phyloP scores from a whole-genome alignment of 2,797 vertebrate genomes.

The Philypnodon macrostomus region DNA sequence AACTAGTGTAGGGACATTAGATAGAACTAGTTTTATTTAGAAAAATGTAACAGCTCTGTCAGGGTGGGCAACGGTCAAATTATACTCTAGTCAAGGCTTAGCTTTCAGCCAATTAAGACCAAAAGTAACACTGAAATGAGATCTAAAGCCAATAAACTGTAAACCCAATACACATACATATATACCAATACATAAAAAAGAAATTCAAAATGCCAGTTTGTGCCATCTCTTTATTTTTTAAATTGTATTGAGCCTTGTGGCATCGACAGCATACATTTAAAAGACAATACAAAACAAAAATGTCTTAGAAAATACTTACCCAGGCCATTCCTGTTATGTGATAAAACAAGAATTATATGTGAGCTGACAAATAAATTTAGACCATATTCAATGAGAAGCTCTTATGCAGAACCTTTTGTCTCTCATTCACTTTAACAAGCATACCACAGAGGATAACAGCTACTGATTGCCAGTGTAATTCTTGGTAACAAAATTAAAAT shows the following conservation, averaged over 20 bases:
- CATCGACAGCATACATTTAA: conserved; percentile 74
- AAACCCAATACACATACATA: too few species aligned
- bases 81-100: too few species aligned
- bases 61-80: too few species aligned
- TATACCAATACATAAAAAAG: too few species aligned
- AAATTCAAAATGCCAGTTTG: conserved; percentile 17
- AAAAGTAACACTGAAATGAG: too few species aligned
- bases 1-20: too few species aligned
- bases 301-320: conserved; percentile 82
- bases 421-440: conserved; percentile 44
- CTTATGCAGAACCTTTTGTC: conserved; percentile 32
- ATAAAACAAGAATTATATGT: conserved; percentile 49
- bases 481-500: conserved; percentile 44
- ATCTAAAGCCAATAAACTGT: too few species aligned
- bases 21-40: too few species aligned
- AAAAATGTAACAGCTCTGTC: too few species aligned
- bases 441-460: conserved; percentile 49
- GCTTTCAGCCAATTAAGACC: too few species aligned
- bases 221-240: conserved; percentile 68
- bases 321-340: conserved; percentile 66
- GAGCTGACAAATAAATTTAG: conserved; percentile 41
- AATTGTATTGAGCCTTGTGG: conserved; percentile 61
- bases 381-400: conserved; percentile 30
- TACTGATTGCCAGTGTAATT: conserved; percentile 35
- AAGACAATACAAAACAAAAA: conserved; percentile 72